Conservation (phyloP, 64 coral and sea anemone species). For the Montipora capricornis region DNA sequence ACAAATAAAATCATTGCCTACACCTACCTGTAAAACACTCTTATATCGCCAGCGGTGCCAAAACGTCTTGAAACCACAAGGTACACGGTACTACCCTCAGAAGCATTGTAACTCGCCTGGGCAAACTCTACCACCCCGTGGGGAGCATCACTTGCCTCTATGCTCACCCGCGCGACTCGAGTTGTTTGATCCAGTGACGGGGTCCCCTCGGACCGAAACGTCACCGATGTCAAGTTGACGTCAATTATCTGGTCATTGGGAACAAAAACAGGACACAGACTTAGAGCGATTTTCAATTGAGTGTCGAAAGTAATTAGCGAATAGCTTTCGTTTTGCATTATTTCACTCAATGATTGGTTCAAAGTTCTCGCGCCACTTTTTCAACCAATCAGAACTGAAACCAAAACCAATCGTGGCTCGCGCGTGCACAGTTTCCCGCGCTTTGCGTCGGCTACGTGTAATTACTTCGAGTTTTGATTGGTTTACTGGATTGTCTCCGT, state of each 20-base stretch:
- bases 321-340: too few relatives aligned
- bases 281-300: too few relatives aligned
- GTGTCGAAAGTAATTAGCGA: too few relatives aligned
- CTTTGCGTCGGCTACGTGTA: too few relatives aligned
- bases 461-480: too few relatives aligned
- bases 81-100: slow-evolving; percentile 64
- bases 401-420: too few relatives aligned
- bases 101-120: slow-evolving; percentile 61
- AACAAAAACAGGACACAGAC: background rate
- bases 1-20: too few relatives aligned
- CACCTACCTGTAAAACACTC: slow-evolving; percentile 88
- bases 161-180: slow-evolving; percentile 71
- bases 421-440: too few relatives aligned
- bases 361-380: too few relatives aligned
- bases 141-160: slow-evolving; percentile 84
- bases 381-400: too few relatives aligned
- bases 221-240: slow-evolving; percentile 67
- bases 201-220: slow-evolving; percentile 33
- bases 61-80: slow-evolving; percentile 64
- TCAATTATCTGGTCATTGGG: slow-evolving; percentile 58
- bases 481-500: too few relatives aligned
- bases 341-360: too few relatives aligned
- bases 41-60: slow-evolving; percentile 81
- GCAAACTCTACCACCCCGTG: slow-evolving; percentile 90
- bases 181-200: slow-evolving; percentile 37